Evolutionary conservation across 2,113 vertebrate genomes (phyloP).

Genomic region (Sinocyclocheilus grahami): DNA sequence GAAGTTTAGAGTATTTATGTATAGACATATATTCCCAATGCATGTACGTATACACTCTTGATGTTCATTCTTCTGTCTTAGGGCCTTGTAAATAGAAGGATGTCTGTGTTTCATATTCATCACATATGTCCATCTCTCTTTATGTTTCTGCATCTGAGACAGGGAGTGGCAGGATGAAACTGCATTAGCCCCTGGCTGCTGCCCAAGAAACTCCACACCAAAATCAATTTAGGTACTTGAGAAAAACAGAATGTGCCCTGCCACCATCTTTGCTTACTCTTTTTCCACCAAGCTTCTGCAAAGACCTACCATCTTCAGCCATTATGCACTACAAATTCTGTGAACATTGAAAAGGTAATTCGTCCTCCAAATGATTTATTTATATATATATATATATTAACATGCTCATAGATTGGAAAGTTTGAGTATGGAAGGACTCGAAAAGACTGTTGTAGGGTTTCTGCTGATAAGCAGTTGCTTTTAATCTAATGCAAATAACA

Average conservation of each 20-base stretch:
- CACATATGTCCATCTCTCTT: constrained; percentile 45
- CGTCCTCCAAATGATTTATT: background rate
- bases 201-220: constrained; percentile 65
- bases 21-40: background rate
- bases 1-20: background rate
- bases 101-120: constrained; percentile 30
- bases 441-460: background rate
- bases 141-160: constrained; percentile 50
- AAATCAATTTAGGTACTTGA: constrained; percentile 63
- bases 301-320: background rate
- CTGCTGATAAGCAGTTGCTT: background rate
- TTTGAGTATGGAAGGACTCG: background rate
- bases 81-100: too few relatives aligned
- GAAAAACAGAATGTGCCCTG: constrained; percentile 45
- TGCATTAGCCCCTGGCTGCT: constrained; percentile 70
- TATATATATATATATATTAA: background rate
- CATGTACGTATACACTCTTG: background rate
- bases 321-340: background rate
- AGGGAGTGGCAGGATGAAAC: constrained; percentile 63
- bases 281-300: background rate
- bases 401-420: background rate
- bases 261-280: constrained; percentile 11
- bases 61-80: background rate
- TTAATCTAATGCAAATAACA: background rate
- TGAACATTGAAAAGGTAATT: background rate